Percentiles rank a stretch among this genome's conserved stretches.
phyloP scores from a whole-genome alignment of 2,888 invertebrate species.

The Balanococcus diminutus region DNA sequence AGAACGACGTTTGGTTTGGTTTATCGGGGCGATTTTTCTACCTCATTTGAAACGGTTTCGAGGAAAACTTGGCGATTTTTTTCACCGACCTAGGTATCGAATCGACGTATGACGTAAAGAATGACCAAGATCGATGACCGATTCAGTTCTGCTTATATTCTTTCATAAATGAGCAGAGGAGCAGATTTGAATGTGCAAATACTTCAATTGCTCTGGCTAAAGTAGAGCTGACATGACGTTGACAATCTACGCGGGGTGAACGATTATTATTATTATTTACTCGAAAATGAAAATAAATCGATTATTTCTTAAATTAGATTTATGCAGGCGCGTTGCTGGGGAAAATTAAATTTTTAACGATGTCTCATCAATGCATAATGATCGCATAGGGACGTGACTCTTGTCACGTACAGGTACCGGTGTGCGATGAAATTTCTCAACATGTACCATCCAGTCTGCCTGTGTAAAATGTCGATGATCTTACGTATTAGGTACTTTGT shows the following conservation, averaged over 20 bases:
- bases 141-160: too few species aligned
- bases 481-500: background rate
- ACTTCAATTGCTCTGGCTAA: background rate
- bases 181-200: background rate
- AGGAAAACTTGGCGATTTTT: background rate
- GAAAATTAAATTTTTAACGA: conserved; percentile 21
- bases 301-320: conserved; percentile 13
- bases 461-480: conserved; percentile 21
- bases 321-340: background rate
- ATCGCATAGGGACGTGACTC: background rate
- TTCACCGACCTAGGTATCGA: background rate
- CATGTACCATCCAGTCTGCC: background rate
- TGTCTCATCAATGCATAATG: conserved; percentile 33
- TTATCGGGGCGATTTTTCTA: background rate
- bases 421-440: background rate
- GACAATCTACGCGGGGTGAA: background rate
- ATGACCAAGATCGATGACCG: conserved; percentile 15
- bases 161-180: background rate
- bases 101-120: too few species aligned
- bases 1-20: background rate
- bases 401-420: background rate
- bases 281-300: conserved; percentile 4
- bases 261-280: background rate
- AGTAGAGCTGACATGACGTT: background rate
- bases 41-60: background rate